Percentiles rank a stretch among this genome's conserved stretches.
Evolutionary conservation across 1,140 invertebrate species (phyloP).

Genomic region (Holotrichia oblita): DNA sequence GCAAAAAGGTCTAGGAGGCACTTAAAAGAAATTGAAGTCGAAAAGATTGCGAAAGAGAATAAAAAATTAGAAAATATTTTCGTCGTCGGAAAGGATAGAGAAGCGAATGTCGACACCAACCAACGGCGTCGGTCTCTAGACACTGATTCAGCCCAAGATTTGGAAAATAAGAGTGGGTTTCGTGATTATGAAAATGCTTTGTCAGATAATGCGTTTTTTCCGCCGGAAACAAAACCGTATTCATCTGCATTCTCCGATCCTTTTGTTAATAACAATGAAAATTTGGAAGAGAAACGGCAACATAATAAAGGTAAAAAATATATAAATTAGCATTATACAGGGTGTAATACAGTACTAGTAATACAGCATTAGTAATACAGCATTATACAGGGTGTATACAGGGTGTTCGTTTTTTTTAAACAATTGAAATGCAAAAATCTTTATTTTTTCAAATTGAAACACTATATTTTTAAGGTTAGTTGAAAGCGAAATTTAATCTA

Average conservation of each 20-base stretch:
- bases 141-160: slow-evolving; percentile 9
- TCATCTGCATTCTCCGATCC: background rate
- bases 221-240: background rate
- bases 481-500: too few relatives aligned
- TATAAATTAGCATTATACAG: too few relatives aligned
- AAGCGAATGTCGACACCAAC: background rate
- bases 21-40: slow-evolving; percentile 30
- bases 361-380: too few relatives aligned
- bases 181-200: slow-evolving; percentile 29
- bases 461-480: too few relatives aligned
- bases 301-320: background rate
- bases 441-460: too few relatives aligned
- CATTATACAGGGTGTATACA: too few relatives aligned
- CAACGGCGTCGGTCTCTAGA: background rate
- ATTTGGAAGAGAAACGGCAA: background rate
- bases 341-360: too few relatives aligned
- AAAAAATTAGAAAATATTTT: slow-evolving; percentile 38
- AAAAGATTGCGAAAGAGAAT: slow-evolving; percentile 29
- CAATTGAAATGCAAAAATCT: too few relatives aligned
- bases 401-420: too few relatives aligned
- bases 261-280: background rate
- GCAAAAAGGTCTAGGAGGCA: background rate
- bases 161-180: background rate
- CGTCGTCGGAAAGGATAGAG: background rate
- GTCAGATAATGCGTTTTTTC: background rate